These are phyloP conservation scores for Amphilophus citrinellus DNA, from an alignment of 2,113 vertebrate genomes.

Conservation along the genomic window DNA sequence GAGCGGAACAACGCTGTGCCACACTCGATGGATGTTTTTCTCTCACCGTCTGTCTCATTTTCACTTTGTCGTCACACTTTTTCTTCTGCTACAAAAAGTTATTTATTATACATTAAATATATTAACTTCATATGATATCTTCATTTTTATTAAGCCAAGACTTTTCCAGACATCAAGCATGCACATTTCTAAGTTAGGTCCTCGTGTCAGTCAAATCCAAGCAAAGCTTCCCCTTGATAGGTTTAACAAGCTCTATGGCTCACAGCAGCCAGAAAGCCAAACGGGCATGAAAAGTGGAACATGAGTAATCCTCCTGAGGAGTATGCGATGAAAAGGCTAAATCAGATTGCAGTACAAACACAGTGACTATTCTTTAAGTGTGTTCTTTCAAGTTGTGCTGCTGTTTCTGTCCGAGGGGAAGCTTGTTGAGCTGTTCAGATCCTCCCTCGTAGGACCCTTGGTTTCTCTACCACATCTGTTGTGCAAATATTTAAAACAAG, in stretches of 20 bases:
- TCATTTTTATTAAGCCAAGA: background rate
- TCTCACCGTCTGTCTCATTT: background rate
- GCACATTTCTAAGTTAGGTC: background rate
- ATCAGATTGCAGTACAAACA: constrained; percentile 32
- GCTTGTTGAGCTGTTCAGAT: constrained; percentile 45
- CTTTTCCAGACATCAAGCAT: constrained; percentile 7
- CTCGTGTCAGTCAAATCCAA: background rate
- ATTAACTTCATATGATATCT: no score
- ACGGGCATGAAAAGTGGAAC: background rate
- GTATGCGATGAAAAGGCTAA: constrained; percentile 38
- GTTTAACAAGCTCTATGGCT: constrained; percentile 28
- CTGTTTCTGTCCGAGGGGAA: constrained; percentile 42
- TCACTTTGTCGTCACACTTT: background rate
- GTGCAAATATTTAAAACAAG: constrained; percentile 5
- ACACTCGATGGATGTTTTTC: constrained; percentile 48
- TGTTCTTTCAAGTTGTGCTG: constrained; percentile 43
- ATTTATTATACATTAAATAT: no score
- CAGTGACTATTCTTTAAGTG: constrained; percentile 27
- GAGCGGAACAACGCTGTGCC: constrained; percentile 46
- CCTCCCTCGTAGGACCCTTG: constrained; percentile 48
- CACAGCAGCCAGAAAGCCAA: constrained; percentile 6
- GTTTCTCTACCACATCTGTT: constrained; percentile 36
- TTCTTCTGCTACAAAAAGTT: background rate
- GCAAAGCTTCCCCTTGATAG: constrained; percentile 8
- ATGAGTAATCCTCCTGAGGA: constrained; percentile 22